These are phyloP conservation scores for Megatriorchis doriae DNA, from an alignment of 2,113 vertebrate genomes.

Conservation along the genomic window DNA sequence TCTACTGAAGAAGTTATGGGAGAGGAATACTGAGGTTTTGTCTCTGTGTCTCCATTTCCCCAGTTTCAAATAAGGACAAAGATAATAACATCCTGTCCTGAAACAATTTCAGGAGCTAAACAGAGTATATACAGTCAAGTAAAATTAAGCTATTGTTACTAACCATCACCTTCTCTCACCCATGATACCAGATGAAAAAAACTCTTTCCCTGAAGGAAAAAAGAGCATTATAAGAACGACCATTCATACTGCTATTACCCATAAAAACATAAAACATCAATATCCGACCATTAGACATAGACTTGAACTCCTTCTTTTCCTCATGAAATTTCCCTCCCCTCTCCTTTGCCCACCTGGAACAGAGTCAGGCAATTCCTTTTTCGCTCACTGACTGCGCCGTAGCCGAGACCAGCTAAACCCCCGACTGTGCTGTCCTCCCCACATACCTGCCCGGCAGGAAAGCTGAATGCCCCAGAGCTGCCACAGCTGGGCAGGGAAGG, in stretches of 20 bases:
- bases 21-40: neutral
- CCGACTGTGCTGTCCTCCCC: rapidly evolving
- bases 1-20: neutral
- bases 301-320: neutral
- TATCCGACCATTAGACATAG: neutral
- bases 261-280: neutral
- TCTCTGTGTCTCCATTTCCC: neutral
- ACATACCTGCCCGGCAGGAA: neutral
- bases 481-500: rapidly evolving
- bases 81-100: neutral
- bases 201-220: neutral
- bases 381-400: rapidly evolving
- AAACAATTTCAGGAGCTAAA: neutral
- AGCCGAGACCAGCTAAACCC: rapidly evolving
- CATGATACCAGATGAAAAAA: neutral
- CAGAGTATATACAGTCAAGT: neutral
- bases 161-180: neutral
- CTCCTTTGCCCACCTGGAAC: neutral
- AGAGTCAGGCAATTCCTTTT: neutral
- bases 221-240: neutral
- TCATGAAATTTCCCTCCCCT: neutral
- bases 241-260: neutral
- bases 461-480: rapidly evolving
- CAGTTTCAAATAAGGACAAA: neutral
- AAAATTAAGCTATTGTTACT: neutral